Conservation (phyloP, 2,797 vertebrate genomes). For the Leucoraja ocellata region DNA sequence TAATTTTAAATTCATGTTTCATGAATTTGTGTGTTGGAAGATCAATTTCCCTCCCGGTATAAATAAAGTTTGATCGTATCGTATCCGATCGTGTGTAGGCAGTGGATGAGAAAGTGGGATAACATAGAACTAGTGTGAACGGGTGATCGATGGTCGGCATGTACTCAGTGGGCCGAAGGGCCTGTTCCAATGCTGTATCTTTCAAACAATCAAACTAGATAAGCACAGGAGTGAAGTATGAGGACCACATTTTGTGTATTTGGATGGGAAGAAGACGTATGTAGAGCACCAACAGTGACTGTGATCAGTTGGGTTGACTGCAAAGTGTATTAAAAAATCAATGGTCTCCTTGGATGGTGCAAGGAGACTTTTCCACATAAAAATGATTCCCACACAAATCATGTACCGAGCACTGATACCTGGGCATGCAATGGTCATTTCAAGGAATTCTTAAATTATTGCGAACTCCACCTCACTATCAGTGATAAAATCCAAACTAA, state of each 20-base stretch:
- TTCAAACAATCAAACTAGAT: too few relatives aligned
- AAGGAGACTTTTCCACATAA: not conserved
- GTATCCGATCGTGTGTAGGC: too few relatives aligned
- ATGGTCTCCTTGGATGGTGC: not conserved
- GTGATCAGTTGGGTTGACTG: not conserved
- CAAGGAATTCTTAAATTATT: not conserved
- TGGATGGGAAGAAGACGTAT: not conserved
- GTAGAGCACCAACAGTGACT: not conserved
- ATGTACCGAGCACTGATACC: not conserved
- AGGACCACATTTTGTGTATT: not conserved
- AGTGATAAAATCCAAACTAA: not conserved
- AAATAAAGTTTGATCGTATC: too few relatives aligned
- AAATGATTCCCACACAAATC: not conserved
- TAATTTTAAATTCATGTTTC: too few relatives aligned
- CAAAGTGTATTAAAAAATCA: not conserved
- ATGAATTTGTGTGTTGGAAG: too few relatives aligned
- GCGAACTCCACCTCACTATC: not conserved
- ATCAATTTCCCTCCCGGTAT: too few relatives aligned
- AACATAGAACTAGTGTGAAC: too few relatives aligned
- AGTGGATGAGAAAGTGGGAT: too few relatives aligned
- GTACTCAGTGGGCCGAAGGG: too few relatives aligned
- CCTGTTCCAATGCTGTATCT: too few relatives aligned
- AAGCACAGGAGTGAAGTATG: not conserved
- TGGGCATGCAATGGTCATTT: too few relatives aligned
- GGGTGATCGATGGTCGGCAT: too few relatives aligned